phyloP scores from a whole-genome alignment of 2,888 invertebrate genomes.

The Leuctra nigra region DNA sequence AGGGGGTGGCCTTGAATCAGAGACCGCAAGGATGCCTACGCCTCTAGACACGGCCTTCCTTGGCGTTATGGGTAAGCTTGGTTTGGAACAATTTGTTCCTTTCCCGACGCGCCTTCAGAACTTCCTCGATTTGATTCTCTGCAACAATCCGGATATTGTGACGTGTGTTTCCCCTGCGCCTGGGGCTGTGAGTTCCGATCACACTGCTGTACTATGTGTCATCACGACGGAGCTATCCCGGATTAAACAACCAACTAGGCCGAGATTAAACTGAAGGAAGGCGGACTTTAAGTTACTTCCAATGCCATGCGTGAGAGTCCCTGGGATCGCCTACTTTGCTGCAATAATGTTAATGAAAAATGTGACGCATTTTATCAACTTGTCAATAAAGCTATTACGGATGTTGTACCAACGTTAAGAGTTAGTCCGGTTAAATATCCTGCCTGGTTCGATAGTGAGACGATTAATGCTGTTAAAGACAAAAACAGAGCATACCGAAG shows the following conservation, averaged over 20 bases:
- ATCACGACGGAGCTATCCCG: not conserved
- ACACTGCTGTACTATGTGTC: not conserved
- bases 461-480: too few species aligned
- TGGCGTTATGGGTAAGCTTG: not conserved
- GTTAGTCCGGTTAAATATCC: not conserved
- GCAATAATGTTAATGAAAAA: not conserved
- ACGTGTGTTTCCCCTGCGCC: not conserved
- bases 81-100: not conserved
- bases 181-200: constrained; percentile 1
- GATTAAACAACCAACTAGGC: not conserved
- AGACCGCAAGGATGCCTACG: too few species aligned
- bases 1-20: too few species aligned
- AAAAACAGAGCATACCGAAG: too few species aligned
- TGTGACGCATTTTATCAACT: not conserved
- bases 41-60: too few species aligned
- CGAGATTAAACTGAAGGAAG: not conserved
- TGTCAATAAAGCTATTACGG: not conserved
- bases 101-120: not conserved
- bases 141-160: not conserved
- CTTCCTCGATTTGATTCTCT: not conserved
- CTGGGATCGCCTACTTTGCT: not conserved
- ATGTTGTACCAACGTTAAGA: not conserved
- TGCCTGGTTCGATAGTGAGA: too few species aligned
- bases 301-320: not conserved
- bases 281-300: not conserved